Evolutionary conservation across 2,113 vertebrate genomes (phyloP).

Genomic region (Laticauda laticaudata): DNA sequence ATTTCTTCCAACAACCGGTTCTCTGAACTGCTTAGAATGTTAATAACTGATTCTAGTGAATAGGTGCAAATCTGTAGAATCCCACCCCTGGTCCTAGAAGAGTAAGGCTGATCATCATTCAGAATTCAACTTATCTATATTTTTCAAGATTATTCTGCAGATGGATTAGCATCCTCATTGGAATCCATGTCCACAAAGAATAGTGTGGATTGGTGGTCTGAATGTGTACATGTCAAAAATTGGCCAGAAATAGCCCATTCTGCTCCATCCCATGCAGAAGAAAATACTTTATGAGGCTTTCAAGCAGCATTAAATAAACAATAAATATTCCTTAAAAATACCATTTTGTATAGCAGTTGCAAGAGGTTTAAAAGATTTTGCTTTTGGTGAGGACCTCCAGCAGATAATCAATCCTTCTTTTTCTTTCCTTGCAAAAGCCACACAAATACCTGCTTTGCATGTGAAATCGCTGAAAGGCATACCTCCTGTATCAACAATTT

Average conservation of each 20-base stretch:
- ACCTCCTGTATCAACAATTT: constrained; percentile 60
- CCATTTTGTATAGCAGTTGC: neutral
- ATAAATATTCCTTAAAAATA: neutral
- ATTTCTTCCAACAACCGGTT: no score
- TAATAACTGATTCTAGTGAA: no score
- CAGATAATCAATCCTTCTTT: neutral
- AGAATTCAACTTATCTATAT: neutral
- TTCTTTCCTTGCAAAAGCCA: constrained; percentile 15
- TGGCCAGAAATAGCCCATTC: neutral
- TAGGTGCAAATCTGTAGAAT: no score
- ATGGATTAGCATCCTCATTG: neutral
- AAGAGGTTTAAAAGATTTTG: neutral
- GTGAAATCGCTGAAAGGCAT: constrained; percentile 56
- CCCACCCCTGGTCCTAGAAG: neutral
- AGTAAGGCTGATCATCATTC: neutral
- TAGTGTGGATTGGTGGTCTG: no score
- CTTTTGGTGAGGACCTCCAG: neutral
- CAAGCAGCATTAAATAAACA: neutral
- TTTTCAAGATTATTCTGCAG: neutral
- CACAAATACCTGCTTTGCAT: constrained; percentile 28
- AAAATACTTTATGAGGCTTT: neutral
- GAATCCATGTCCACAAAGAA: neutral
- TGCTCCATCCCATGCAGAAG: neutral
- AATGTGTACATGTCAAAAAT: neutral
- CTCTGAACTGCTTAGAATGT: no score